Percentiles rank a stretch among this genome's conserved stretches.
These are phyloP conservation scores for Danionella cerebrum DNA, from an alignment of 2,113 vertebrate genomes.

Conservation along the genomic window DNA sequence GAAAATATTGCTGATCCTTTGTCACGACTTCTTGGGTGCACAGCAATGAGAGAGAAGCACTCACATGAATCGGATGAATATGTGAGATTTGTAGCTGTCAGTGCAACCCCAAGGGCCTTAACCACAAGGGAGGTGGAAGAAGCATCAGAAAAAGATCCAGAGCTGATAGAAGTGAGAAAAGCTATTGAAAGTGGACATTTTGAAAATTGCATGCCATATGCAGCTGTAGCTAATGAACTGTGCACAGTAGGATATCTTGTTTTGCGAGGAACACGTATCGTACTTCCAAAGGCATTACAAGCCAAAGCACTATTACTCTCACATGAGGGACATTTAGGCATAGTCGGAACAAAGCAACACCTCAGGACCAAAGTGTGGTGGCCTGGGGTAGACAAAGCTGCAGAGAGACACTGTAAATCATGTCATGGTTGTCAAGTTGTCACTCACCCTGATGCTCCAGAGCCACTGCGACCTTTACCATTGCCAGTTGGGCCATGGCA, in stretches of 20 bases:
- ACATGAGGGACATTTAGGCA: conserved; percentile 21
- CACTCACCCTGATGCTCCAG: neutral
- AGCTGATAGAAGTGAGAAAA: neutral
- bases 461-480: neutral
- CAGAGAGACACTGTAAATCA: neutral
- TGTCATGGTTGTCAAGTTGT: conserved; percentile 21
- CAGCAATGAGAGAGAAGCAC: neutral
- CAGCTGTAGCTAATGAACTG: conserved; percentile 6
- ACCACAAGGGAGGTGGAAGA: conserved; percentile 21
- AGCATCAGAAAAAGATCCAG: neutral
- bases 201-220: conserved; percentile 7
- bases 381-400: neutral
- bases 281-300: conserved; percentile 7
- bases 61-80: conserved; percentile 16
- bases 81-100: conserved; percentile 28
- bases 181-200: conserved; percentile 8
- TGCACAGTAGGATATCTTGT: conserved; percentile 14
- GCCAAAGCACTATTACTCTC: conserved; percentile 6
- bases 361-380: conserved; percentile 23
- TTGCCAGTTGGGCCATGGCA: neutral
- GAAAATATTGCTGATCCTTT: conserved; percentile 6
- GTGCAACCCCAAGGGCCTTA: neutral
- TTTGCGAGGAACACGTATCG: neutral
- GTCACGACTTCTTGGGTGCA: conserved; percentile 8
- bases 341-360: conserved; percentile 30